Conservation (phyloP, 2,797 vertebrate species). For the Telmatherina bonti region DNA sequence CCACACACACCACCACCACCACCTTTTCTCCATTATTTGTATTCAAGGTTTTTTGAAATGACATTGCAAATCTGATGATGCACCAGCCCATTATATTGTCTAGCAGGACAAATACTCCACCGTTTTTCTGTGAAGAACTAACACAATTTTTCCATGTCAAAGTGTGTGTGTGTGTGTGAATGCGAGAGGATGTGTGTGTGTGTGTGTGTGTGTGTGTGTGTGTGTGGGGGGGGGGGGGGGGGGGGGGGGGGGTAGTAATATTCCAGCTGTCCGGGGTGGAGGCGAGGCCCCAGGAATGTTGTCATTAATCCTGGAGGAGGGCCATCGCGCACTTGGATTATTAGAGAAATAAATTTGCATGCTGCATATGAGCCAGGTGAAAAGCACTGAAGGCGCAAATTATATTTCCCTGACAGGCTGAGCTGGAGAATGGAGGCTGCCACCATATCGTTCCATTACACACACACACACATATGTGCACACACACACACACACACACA, state of each 20-base stretch:
- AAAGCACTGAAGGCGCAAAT: conserved; percentile 94
- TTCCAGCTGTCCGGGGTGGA: conserved; percentile 90
- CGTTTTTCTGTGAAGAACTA: conserved; percentile 99
- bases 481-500: conserved; percentile 46
- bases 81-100: conserved; percentile 99
- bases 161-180: conserved; percentile 37
- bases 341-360: conserved; percentile 99
- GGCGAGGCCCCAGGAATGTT: conserved; percentile 93
- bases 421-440: conserved; percentile 69
- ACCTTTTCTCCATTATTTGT: conserved; percentile 92
- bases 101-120: conserved; percentile 99
- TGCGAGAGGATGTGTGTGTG: too few relatives aligned
- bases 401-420: conserved; percentile 79
- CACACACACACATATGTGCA: too few relatives aligned
- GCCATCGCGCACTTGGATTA: conserved; percentile 98
- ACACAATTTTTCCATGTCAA: conserved; percentile 99
- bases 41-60: conserved; percentile 99
- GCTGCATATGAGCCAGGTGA: conserved; percentile 99
- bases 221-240: background rate
- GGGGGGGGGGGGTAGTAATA: conserved; percentile 84
- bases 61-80: conserved; percentile 99
- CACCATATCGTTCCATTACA: conserved; percentile 58
- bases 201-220: background rate
- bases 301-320: conserved; percentile 99
- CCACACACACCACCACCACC: conserved; percentile 48